phyloP scores from a whole-genome alignment of 2,797 vertebrate genomes.

The Falco novaeseelandiae region DNA sequence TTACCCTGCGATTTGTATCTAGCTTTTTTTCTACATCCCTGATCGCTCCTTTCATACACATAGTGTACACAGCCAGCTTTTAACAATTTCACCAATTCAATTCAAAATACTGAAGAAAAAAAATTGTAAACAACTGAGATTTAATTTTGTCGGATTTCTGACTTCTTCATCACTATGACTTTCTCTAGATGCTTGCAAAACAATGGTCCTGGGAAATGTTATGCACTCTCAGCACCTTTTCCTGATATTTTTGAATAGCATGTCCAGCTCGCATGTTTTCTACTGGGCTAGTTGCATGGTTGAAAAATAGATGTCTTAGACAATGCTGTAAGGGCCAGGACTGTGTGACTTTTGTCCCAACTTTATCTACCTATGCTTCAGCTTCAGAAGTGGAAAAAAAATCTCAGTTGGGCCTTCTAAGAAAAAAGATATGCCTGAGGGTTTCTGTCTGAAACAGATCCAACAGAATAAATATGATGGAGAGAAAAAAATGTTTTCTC shows the following conservation, averaged over 20 bases:
- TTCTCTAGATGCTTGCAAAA: background rate
- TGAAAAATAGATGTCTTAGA: background rate
- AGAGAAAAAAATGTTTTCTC: background rate
- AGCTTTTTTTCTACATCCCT: background rate
- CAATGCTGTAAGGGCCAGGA: background rate
- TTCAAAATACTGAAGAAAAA: background rate
- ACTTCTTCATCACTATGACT: background rate
- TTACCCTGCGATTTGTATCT: background rate
- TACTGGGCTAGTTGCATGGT: background rate
- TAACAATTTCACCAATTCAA: background rate
- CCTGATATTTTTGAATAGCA: background rate
- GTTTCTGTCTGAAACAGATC: background rate
- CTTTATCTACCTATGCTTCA: accelerated
- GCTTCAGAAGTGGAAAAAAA: background rate
- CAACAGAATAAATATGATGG: background rate
- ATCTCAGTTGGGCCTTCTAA: background rate
- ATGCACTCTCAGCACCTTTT: background rate
- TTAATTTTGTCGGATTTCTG: background rate
- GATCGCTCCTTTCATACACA: background rate
- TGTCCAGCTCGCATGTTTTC: background rate
- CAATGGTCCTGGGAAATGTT: background rate
- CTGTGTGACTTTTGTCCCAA: background rate
- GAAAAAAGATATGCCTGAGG: background rate
- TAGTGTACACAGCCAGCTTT: background rate
- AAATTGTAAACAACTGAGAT: background rate